phyloP scores from a whole-genome alignment of 2,113 vertebrate genomes.

The Nothocercus nigrocapillus region DNA sequence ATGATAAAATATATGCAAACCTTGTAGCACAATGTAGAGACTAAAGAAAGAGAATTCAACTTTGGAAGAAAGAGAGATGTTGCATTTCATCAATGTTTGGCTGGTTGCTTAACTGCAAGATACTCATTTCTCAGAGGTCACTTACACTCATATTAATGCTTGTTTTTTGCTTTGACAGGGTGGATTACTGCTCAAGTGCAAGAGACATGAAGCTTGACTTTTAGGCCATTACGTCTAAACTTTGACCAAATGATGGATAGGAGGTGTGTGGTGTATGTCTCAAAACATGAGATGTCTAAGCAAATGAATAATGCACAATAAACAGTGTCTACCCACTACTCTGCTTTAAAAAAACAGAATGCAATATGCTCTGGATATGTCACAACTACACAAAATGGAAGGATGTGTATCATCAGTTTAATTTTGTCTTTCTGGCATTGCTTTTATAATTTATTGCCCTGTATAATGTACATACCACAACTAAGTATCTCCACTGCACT shows the following conservation, averaged over 20 bases:
- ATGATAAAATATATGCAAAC: neutral
- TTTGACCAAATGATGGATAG: neutral
- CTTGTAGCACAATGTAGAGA: neutral
- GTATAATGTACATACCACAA: neutral
- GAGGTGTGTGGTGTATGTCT: neutral
- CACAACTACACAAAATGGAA: neutral
- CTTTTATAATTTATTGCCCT: neutral
- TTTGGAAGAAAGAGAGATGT: neutral
- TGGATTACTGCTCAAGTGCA: neutral
- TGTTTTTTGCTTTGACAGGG: neutral
- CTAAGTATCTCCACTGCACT: neutral
- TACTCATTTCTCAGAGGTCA: neutral
- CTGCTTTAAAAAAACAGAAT: neutral
- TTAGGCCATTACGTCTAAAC: neutral
- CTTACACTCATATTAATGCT: neutral
- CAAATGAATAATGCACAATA: neutral
- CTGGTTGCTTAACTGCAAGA: neutral
- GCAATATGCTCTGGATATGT: neutral
- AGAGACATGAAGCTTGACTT: neutral
- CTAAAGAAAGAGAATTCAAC: neutral
- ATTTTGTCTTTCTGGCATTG: neutral
- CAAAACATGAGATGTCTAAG: neutral
- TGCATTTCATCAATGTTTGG: neutral
- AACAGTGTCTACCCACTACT: neutral
- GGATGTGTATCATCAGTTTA: neutral